These are phyloP conservation scores for Alaudala cheleensis DNA, from an alignment of 2,113 vertebrate species.

Conservation along the genomic window DNA sequence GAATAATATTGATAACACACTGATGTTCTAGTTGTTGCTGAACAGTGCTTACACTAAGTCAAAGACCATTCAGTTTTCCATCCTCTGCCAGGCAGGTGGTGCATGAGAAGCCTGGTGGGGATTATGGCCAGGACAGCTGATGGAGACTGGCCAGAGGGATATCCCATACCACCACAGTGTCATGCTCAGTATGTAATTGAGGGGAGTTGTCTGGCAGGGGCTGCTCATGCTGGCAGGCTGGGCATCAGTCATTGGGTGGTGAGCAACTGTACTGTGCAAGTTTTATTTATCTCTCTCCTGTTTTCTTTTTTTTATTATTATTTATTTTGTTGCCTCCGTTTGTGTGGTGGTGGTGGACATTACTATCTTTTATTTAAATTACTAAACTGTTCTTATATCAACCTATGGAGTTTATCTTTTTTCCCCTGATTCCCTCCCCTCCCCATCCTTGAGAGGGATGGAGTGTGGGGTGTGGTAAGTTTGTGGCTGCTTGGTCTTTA, in stretches of 20 bases:
- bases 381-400: neutral
- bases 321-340: neutral
- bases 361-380: neutral
- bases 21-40: neutral
- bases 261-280: neutral
- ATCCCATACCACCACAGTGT: fast-evolving
- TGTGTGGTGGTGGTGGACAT: neutral
- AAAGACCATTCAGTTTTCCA: neutral
- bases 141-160: neutral
- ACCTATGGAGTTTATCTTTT: neutral
- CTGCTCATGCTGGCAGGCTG: neutral
- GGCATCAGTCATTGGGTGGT: neutral
- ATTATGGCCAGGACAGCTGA: neutral
- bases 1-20: neutral
- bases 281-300: neutral
- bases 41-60: neutral
- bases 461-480: neutral
- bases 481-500: neutral
- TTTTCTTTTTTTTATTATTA: neutral
- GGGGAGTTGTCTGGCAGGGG: neutral
- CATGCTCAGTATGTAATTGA: neutral
- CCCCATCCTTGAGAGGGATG: neutral
- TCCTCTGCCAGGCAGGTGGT: neutral
- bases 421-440: neutral
- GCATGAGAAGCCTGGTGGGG: neutral